Conservation (phyloP, 2,888 invertebrate genomes). For the Spodoptera exigua region DNA sequence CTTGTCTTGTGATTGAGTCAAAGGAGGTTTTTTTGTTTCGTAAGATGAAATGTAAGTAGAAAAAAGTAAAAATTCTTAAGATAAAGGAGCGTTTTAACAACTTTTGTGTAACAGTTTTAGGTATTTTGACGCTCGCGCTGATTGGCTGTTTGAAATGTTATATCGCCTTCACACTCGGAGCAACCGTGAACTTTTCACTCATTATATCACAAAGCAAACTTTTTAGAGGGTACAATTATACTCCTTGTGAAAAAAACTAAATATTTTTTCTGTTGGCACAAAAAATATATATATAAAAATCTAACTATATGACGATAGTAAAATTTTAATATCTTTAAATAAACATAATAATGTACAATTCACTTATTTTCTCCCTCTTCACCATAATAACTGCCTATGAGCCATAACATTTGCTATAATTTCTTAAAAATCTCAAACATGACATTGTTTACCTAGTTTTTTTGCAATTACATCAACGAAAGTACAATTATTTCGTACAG, state of each 20-base stretch:
- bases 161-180: no score
- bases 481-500: constrained; percentile 46
- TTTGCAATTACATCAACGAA: constrained; percentile 54
- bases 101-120: constrained; percentile 1
- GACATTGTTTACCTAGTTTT: constrained; percentile 41
- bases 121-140: constrained; percentile 5
- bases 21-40: constrained; percentile 67
- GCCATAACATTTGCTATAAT: constrained; percentile 15
- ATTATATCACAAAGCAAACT: no score
- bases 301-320: no score
- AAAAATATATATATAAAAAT: no score
- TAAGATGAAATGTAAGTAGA: constrained; percentile 37
- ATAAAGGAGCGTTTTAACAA: constrained; percentile 45
- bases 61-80: constrained; percentile 46
- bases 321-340: no score
- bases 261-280: no score
- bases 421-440: constrained; percentile 14
- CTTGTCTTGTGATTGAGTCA: constrained; percentile 80
- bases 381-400: constrained; percentile 6
- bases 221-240: no score
- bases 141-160: no score
- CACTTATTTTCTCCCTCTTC: no score
- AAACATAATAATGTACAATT: no score
- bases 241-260: no score
- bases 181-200: no score